Conservation (phyloP, 2,797 vertebrate species). For the Protosalanx chinensis region DNA sequence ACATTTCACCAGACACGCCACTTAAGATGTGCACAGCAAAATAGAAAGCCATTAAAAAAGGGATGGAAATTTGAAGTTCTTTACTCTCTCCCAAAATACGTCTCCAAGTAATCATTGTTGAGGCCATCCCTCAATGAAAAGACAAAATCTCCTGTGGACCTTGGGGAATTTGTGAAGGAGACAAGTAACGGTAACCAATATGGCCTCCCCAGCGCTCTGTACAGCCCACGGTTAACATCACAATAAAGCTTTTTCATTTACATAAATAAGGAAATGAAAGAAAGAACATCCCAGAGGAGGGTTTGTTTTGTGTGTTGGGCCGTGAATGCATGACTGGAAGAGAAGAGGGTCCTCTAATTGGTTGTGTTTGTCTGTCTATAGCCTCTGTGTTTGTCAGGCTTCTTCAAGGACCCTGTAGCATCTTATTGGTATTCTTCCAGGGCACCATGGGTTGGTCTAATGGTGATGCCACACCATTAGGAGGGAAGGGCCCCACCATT, state of each 20-base stretch:
- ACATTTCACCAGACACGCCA: conserved; percentile 53
- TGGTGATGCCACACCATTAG: conserved; percentile 63
- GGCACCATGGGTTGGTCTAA: conserved; percentile 58
- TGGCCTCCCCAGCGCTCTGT: conserved; percentile 44
- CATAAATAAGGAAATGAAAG: conserved; percentile 66
- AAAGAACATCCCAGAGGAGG: conserved; percentile 59
- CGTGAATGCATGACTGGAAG: conserved; percentile 66
- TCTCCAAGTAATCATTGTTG: conserved; percentile 62
- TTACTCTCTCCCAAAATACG: conserved; percentile 55
- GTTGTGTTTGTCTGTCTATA: conserved; percentile 55
- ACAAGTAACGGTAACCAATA: conserved; percentile 65
- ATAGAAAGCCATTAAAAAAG: conserved; percentile 59
- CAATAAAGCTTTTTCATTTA: conserved; percentile 70
- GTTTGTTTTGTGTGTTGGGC: conserved; percentile 62
- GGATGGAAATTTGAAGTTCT: conserved; percentile 49
- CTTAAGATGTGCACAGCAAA: conserved; percentile 56
- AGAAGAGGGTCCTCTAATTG: conserved; percentile 72
- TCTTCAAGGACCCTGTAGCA: conserved; percentile 63
- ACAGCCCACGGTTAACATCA: conserved; percentile 70
- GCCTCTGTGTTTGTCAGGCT: conserved; percentile 29
- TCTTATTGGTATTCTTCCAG: conserved; percentile 67
- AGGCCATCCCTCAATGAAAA: conserved; percentile 29
- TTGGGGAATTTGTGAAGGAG: conserved; percentile 40
- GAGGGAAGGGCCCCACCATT: conserved; percentile 44
- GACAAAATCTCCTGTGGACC: conserved; percentile 43